Conservation (phyloP, 2,888 invertebrate species). For the Brassicogethes aeneus region DNA sequence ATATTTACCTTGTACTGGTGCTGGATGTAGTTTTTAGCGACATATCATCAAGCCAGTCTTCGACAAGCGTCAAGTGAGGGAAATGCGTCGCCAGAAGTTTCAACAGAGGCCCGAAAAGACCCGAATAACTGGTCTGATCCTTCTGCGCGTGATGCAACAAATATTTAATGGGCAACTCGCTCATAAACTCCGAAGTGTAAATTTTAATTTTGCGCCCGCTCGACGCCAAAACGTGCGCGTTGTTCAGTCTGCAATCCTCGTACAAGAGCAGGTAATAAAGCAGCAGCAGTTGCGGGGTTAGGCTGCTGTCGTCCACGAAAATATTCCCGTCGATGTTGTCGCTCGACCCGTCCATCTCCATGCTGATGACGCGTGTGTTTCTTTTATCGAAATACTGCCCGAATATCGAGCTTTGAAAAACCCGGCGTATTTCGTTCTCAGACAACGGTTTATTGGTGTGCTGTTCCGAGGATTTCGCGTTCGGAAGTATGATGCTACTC, state of each 20-base stretch:
- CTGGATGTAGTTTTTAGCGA: constrained; percentile 31
- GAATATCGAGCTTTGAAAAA: constrained; percentile 71
- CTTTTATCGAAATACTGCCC: constrained; percentile 61
- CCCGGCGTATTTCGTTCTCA: constrained; percentile 78
- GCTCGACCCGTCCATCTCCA: constrained; percentile 41
- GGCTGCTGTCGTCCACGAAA: constrained; percentile 52
- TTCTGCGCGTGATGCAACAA: constrained; percentile 87
- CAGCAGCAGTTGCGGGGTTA: constrained; percentile 81
- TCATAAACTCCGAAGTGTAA: constrained; percentile 79
- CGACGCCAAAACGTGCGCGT: constrained; percentile 56
- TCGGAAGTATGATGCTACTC: constrained; percentile 74
- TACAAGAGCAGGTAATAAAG: constrained; percentile 88
- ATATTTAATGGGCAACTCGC: constrained; percentile 89
- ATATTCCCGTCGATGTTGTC: constrained; percentile 45
- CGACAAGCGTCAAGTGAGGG: constrained; percentile 89
- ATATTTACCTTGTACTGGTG: constrained; percentile 35
- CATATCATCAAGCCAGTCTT: constrained; percentile 86
- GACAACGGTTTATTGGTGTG: constrained; percentile 80
- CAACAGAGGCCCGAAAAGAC: constrained; percentile 78
- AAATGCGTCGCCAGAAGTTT: constrained; percentile 86
- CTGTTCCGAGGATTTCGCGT: constrained; percentile 60
- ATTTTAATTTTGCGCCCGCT: constrained; percentile 69
- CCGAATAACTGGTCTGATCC: constrained; percentile 83
- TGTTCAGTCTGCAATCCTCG: constrained; percentile 78
- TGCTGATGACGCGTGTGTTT: constrained; percentile 47